phyloP scores from a whole-genome alignment of 2,888 invertebrate species.

The Mellilla xanthometata region DNA sequence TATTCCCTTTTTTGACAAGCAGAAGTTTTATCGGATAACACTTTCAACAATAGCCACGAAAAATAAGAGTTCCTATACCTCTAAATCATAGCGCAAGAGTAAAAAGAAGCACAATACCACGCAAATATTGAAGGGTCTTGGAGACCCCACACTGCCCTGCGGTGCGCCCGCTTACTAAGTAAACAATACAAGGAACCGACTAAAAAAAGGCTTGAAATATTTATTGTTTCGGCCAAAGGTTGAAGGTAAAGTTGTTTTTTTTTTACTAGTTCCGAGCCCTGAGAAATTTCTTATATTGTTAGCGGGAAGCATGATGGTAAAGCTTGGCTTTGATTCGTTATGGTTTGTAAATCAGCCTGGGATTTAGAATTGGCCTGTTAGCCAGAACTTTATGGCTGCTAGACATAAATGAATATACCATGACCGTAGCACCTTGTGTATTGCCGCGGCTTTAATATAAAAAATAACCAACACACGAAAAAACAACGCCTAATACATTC shows the following conservation, averaged over 20 bases:
- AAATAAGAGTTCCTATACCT: constrained; percentile 3
- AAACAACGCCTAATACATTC: no score
- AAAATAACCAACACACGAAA: no score
- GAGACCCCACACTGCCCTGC: constrained; percentile 39
- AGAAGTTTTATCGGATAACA: no score
- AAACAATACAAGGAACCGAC: constrained; percentile 42
- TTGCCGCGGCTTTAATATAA: no score
- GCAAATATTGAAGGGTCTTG: constrained; percentile 36
- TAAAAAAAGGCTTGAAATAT: constrained; percentile 33
- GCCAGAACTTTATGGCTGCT: background rate
- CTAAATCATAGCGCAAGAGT: background rate
- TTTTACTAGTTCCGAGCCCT: constrained; percentile 21
- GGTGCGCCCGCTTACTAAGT: constrained; percentile 41
- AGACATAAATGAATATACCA: no score
- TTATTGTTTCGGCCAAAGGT: constrained; percentile 47
- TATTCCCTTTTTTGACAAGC: no score
- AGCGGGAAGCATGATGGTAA: constrained; percentile 1
- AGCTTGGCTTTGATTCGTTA: constrained; percentile 10
- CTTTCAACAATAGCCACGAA: background rate
- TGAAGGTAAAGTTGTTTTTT: constrained; percentile 40
- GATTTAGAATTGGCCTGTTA: background rate
- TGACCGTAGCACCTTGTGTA: no score
- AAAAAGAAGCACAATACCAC: constrained; percentile 13
- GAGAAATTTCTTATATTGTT: constrained; percentile 16
- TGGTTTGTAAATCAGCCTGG: constrained; percentile 12